Conservation (phyloP, 2,888 invertebrate genomes). For the Acleris sparsana region DNA sequence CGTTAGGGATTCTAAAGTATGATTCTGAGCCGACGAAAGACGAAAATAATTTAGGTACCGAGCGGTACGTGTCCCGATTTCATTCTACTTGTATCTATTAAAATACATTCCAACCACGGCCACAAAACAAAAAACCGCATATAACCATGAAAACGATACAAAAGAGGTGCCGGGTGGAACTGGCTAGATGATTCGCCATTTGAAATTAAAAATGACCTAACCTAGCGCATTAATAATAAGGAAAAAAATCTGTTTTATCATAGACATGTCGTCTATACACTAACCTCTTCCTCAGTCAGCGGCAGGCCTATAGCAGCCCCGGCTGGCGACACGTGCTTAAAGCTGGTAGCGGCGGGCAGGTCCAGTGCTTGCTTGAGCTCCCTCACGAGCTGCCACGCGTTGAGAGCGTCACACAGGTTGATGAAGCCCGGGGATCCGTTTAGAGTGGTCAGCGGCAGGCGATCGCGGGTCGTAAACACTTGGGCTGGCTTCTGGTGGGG, state of each 20-base stretch:
- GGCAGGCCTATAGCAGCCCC: slow-evolving; percentile 97
- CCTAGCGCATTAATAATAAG: too few species aligned
- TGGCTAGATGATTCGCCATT: too few species aligned
- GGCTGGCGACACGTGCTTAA: slow-evolving; percentile 99
- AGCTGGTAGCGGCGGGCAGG: slow-evolving; percentile 96
- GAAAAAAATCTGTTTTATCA: neutral
- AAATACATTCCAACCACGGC: too few species aligned
- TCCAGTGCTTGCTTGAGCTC: slow-evolving; percentile 92
- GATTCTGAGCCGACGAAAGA: too few species aligned
- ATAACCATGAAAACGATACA: too few species aligned
- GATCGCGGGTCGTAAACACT: slow-evolving; percentile 90
- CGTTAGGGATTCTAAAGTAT: too few species aligned
- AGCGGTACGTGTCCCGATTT: too few species aligned
- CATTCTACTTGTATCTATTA: too few species aligned
- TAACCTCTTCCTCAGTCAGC: slow-evolving; percentile 86
- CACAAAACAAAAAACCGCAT: too few species aligned
- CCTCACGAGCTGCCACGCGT: slow-evolving; percentile 97
- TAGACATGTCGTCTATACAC: neutral
- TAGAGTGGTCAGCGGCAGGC: slow-evolving; percentile 93
- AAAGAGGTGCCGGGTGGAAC: too few species aligned
- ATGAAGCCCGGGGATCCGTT: slow-evolving; percentile 99
- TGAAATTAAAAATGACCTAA: too few species aligned
- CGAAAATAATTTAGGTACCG: too few species aligned
- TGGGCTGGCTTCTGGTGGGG: slow-evolving; percentile 99
- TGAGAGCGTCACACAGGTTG: slow-evolving; percentile 98